Evolutionary conservation across 2,888 invertebrate species (phyloP), one percentile per base, ranked within the genome.

Genomic region (Molorchus minor): DNA sequence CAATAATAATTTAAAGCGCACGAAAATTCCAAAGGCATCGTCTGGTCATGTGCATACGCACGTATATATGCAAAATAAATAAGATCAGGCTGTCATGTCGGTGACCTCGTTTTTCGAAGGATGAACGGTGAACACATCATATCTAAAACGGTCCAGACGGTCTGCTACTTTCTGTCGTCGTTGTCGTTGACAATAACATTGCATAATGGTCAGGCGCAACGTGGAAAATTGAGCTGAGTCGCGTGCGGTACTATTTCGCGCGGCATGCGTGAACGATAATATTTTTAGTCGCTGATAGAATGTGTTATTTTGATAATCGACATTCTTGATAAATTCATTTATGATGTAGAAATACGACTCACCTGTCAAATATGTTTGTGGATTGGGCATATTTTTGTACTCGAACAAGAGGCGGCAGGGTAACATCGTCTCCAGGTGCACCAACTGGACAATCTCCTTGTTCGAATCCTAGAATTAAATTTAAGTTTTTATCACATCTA

Each of bases 301-400:
- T 36, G 15, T 16, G 16, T 36, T 36, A 36, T 36, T 36, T 36
- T 36, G n/a, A n/a, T n/a, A n/a, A n/a, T n/a, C n/a, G n/a, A n/a
- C n/a, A n/a, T n/a, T n/a, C n/a, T n/a, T n/a, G n/a, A n/a, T n/a
- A n/a, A n/a, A n/a, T n/a, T n/a, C n/a, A n/a, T n/a, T n/a, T n/a
- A n/a, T n/a, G n/a, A n/a, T n/a, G n/a, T n/a, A n/a, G n/a, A n/a
- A 13, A 21, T 36, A 16, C 41, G 29, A 77, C 80, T 79, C 57
- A 80, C 80, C 80, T 72, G 65, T 77, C 72, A 64, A 72, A 76
- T 58, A 71, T 66, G 55, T 77, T 75, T 20, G 68, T 70, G 5
- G 76, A 75, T 36, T 72, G 67, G 30, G 76, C 77, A 63, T 77
- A 78, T 60, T 77, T 78, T 67, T 77, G 75, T 52, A 80, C 67